Evolutionary conservation across 64 coral and sea anemone species (phyloP).

Genomic region (Pachyseris speciosa): DNA sequence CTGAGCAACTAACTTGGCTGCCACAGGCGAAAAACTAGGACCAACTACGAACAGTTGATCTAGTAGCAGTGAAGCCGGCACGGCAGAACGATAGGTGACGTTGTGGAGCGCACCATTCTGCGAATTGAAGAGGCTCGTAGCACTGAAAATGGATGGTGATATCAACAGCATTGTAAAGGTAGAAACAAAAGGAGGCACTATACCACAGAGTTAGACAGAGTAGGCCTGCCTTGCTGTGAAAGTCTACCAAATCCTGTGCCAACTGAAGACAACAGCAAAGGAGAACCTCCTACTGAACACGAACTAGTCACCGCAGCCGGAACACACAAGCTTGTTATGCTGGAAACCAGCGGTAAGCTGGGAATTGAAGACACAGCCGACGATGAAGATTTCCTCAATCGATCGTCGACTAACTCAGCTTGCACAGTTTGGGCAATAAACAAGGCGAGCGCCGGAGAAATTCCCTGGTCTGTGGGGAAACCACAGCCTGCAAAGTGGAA

Average conservation of each 20-base stretch:
- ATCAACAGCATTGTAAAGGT: background rate
- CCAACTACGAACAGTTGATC: background rate
- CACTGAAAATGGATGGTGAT: background rate
- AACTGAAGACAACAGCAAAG: background rate
- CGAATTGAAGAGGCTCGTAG: background rate
- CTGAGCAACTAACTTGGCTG: background rate
- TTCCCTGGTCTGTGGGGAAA: background rate
- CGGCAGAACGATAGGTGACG: too few species aligned
- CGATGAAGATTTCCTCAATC: background rate
- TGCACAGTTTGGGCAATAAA: background rate
- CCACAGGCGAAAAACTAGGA: slow-evolving; percentile 21
- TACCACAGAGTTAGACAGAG: background rate
- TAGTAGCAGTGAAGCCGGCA: background rate
- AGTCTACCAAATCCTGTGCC: background rate
- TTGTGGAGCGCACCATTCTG: background rate
- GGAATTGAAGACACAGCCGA: too few species aligned
- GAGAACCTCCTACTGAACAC: background rate
- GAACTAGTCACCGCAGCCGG: background rate
- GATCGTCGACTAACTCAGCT: background rate
- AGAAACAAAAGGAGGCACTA: background rate
- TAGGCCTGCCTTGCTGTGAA: background rate
- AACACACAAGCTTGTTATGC: background rate
- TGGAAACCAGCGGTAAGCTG: background rate
- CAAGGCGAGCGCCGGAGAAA: background rate
- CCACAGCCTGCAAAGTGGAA: background rate